phyloP scores from a whole-genome alignment of 1,140 invertebrate genomes.

The Drosophila funebris region DNA sequence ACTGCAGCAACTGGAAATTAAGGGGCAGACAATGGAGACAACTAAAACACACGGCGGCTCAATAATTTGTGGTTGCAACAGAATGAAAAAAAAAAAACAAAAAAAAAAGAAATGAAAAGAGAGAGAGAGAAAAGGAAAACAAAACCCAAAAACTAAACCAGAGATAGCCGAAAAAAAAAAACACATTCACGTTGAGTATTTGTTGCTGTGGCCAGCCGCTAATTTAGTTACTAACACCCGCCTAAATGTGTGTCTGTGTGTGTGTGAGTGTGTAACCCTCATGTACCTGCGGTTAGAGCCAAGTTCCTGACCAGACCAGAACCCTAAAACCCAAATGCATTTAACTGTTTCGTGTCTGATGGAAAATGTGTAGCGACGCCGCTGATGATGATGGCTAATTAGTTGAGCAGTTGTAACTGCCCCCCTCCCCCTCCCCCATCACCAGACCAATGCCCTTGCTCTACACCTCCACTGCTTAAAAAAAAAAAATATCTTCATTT shows the following conservation, averaged over 20 bases:
- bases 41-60: conserved; percentile 29
- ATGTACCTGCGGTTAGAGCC: conserved; percentile 69
- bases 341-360: conserved; percentile 52
- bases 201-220: conserved; percentile 53
- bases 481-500: conserved; percentile 52
- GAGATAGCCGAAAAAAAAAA: conserved; percentile 29
- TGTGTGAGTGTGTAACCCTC: conserved; percentile 36
- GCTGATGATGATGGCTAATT: conserved; percentile 78
- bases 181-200: conserved; percentile 21
- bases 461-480: neutral
- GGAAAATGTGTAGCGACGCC: conserved; percentile 65
- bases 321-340: conserved; percentile 20
- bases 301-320: neutral
- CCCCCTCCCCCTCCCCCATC: neutral
- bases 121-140: conserved; percentile 21
- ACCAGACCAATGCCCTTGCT: too few relatives aligned
- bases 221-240: conserved; percentile 73
- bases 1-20: conserved; percentile 74
- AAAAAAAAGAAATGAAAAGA: neutral
- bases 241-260: conserved; percentile 4
- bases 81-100: neutral
- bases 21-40: conserved; percentile 50
- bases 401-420: conserved; percentile 38
- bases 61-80: conserved; percentile 61
- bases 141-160: conserved; percentile 27